Percentiles rank a stretch among this genome's conserved stretches.
phyloP scores from a whole-genome alignment of 2,797 vertebrate genomes.

The Danio kyathit region DNA sequence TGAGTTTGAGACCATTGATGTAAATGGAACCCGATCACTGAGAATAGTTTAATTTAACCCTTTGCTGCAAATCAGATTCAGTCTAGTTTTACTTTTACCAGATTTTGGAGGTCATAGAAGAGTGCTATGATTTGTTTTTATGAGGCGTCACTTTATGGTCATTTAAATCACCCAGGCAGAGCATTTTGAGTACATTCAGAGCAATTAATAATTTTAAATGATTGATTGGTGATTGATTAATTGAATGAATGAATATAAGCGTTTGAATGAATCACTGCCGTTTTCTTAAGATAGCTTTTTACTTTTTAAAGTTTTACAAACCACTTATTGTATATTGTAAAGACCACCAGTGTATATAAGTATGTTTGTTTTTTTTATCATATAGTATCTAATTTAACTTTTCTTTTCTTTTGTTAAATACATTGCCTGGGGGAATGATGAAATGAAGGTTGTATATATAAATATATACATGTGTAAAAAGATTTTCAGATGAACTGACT shows the following conservation, averaged over 20 bases:
- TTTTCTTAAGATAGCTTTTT: constrained; percentile 90
- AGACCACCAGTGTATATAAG: constrained; percentile 84
- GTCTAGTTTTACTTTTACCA: neutral
- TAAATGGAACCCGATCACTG: no score
- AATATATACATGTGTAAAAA: constrained; percentile 75
- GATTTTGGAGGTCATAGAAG: neutral
- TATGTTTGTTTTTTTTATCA: constrained; percentile 76
- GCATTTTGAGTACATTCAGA: constrained; percentile 17
- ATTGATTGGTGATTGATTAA: no score
- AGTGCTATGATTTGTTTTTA: constrained; percentile 28
- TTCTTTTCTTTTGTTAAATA: constrained; percentile 74
- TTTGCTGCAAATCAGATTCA: constrained; percentile 2
- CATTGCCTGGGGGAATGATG: constrained; percentile 76
- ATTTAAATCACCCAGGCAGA: constrained; percentile 30
- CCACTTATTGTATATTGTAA: constrained; percentile 88
- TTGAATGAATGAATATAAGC: constrained; percentile 49
- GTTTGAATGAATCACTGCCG: constrained; percentile 89
- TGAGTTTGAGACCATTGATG: no score
- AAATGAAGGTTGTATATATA: constrained; percentile 83
- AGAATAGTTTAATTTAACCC: neutral
- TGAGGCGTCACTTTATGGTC: constrained; percentile 55
- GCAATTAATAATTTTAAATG: constrained; percentile 52
- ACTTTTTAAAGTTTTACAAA: constrained; percentile 88
- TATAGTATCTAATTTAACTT: constrained; percentile 78
- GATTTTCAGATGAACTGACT: constrained; percentile 84